phyloP scores from a whole-genome alignment of 35 echinoderm and acorn worm genomes.

The Diadema setosum region DNA sequence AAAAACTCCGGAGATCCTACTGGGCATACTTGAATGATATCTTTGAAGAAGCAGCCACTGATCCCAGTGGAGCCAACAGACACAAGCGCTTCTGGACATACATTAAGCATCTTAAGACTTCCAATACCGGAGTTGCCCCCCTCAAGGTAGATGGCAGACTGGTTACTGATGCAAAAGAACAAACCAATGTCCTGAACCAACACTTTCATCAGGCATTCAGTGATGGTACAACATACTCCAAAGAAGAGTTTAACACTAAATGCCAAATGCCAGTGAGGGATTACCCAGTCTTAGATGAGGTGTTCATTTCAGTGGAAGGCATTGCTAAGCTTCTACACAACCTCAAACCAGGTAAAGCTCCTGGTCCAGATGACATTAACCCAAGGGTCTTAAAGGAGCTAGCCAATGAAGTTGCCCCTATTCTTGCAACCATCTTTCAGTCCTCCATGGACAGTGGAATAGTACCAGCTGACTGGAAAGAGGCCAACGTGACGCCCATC shows the following conservation, averaged over 20 bases:
- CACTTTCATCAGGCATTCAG: not conserved
- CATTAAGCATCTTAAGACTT: not conserved
- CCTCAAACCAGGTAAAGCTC: slow-evolving; percentile 24
- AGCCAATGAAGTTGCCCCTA: slow-evolving; percentile 5
- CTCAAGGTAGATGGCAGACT: not conserved
- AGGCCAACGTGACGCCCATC: too few species aligned
- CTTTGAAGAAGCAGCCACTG: not conserved
- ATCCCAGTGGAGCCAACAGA: not conserved
- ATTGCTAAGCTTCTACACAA: slow-evolving; percentile 32
- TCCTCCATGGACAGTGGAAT: not conserved
- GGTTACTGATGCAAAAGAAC: not conserved
- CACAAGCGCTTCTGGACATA: not conserved
- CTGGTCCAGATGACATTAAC: slow-evolving; percentile 44
- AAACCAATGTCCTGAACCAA: not conserved
- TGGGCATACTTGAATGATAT: not conserved
- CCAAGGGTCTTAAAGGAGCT: slow-evolving; percentile 35
- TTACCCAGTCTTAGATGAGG: not conserved
- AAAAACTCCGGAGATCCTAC: not conserved
- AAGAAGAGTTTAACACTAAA: not conserved
- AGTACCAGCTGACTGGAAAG: too few species aligned
- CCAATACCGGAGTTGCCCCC: not conserved
- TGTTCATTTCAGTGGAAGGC: not conserved
- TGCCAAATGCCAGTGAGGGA: not conserved
- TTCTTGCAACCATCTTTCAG: slow-evolving; percentile 30
- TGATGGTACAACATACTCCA: not conserved